These are phyloP conservation scores for Xiphophorus maculatus DNA, from an alignment of 2,113 vertebrate genomes.

Conservation along the genomic window DNA sequence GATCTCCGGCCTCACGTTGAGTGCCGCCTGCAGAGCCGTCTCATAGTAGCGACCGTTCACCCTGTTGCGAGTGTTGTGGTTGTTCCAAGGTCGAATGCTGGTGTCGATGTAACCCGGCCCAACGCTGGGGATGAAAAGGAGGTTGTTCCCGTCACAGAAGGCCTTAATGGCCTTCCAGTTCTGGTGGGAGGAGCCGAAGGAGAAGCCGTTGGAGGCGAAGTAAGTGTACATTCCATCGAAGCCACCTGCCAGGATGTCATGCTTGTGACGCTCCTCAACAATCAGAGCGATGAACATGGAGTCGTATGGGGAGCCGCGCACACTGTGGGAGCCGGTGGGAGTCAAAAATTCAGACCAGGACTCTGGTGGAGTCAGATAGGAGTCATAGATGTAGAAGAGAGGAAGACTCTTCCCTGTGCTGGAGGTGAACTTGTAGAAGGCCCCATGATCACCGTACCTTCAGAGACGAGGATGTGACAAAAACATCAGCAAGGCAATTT, in stretches of 20 bases:
- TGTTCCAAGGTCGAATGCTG: slow-evolving; percentile 91
- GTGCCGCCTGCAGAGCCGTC: slow-evolving; percentile 88
- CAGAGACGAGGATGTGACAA: not conserved
- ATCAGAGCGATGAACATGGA: slow-evolving; percentile 87
- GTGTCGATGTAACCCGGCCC: slow-evolving; percentile 91
- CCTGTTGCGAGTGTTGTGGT: slow-evolving; percentile 89
- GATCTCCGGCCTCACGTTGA: slow-evolving; percentile 84
- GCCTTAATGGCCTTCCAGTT: slow-evolving; percentile 92
- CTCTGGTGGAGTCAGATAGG: slow-evolving; percentile 87
- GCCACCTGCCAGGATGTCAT: slow-evolving; percentile 85
- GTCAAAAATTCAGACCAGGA: slow-evolving; percentile 87
- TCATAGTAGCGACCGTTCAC: slow-evolving; percentile 92
- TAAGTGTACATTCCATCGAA: slow-evolving; percentile 93
- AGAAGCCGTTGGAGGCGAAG: slow-evolving; percentile 92
- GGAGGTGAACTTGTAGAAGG: slow-evolving; percentile 87
- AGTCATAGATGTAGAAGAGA: slow-evolving; percentile 91
- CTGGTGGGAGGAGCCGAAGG: slow-evolving; percentile 91
- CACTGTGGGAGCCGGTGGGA: slow-evolving; percentile 82
- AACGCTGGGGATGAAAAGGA: slow-evolving; percentile 90
- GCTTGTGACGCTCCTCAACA: slow-evolving; percentile 89
- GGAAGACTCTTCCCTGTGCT: slow-evolving; percentile 87
- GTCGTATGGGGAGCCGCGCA: slow-evolving; percentile 86
- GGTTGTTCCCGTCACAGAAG: slow-evolving; percentile 88
- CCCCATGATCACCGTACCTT: slow-evolving; percentile 88
- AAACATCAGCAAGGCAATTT: not conserved